phyloP scores from a whole-genome alignment of 2,888 invertebrate genomes.

The Psylliodes chrysocephalus region DNA sequence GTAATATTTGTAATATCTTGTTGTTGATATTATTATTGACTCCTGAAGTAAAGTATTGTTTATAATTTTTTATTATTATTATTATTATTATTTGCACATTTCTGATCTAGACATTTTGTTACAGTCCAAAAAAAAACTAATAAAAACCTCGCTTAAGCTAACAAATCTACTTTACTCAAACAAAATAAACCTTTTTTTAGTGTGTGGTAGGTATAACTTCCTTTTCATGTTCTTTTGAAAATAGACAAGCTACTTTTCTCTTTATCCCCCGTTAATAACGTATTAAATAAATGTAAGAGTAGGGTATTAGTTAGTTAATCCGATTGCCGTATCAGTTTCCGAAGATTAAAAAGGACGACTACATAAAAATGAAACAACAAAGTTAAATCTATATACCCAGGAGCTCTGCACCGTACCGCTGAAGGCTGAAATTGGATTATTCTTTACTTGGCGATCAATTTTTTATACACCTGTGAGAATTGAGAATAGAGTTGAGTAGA shows the following conservation, averaged over 20 bases:
- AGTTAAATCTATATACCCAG: slow-evolving; percentile 9
- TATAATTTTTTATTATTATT: too few species aligned
- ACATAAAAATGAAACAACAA: slow-evolving; percentile 2
- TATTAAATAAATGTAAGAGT: slow-evolving; percentile 31
- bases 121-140: too few species aligned
- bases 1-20: too few species aligned
- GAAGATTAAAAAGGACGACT: slow-evolving; percentile 31
- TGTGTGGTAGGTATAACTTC: too few species aligned
- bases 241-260: not conserved
- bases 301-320: slow-evolving; percentile 39
- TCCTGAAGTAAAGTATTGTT: too few species aligned
- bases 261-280: slow-evolving; percentile 10
- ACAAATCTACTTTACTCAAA: too few species aligned
- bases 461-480: not conserved
- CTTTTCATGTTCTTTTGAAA: not conserved
- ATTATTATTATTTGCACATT: too few species aligned
- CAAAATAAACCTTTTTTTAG: too few species aligned
- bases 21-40: too few species aligned
- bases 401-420: not conserved
- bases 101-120: too few species aligned
- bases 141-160: too few species aligned
- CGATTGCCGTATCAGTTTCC: slow-evolving; percentile 40
- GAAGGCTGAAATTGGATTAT: slow-evolving; percentile 19
- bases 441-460: not conserved
- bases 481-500: too few species aligned